Base-by-base conservation (phyloP, 2,888 invertebrate species). In the Leptopterna dolabrata region DNA sequence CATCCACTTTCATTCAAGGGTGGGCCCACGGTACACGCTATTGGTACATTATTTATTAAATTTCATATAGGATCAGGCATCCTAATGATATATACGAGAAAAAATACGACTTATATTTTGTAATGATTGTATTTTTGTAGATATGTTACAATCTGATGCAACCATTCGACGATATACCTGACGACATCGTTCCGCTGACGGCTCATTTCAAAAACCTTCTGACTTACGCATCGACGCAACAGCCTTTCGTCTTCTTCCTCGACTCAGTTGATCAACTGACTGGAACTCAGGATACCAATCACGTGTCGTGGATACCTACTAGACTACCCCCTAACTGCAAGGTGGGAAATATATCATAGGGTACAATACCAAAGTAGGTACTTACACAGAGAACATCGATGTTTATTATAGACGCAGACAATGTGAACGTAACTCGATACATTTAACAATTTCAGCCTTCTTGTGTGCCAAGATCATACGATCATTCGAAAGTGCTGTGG, bases 231-330 rank as follows among this genome's bases (percentile, higher is more conserved):
- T 95, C 94, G 0, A 92, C 93, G 89, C 95, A 96, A 90, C 97
- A 97, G 91, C 98, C 99, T 0, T 93, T 99, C 73, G 94, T 98
- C 0, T 93, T 99, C 71, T 98, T 98, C 91, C 92, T 99, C 90
- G 99, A 99, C 92, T 98, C 98, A 0, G 97, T 99, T 0, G 99
- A 99, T 93, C 98, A 99, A 92, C 93, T 99, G 80, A 98, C 98
- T 7, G 97, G 97, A 0, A 96, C 97, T 0, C 97, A 98, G 90
- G 97, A 97, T 90, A 97, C 98, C 36, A 98, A 98, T 91, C 97
- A 98, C 92, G 95, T 99, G 45, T 97, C 98, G 0, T 99, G 99
- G 99, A 93, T 99, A 90, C 99, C 99, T 0, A 97, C 97, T 0
- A 93, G 97, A 89, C 92, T 99, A 45, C 99, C 99, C 0, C 94